Conservation (phyloP, 2,797 vertebrate genomes). For the Moxostoma hubbsi region DNA sequence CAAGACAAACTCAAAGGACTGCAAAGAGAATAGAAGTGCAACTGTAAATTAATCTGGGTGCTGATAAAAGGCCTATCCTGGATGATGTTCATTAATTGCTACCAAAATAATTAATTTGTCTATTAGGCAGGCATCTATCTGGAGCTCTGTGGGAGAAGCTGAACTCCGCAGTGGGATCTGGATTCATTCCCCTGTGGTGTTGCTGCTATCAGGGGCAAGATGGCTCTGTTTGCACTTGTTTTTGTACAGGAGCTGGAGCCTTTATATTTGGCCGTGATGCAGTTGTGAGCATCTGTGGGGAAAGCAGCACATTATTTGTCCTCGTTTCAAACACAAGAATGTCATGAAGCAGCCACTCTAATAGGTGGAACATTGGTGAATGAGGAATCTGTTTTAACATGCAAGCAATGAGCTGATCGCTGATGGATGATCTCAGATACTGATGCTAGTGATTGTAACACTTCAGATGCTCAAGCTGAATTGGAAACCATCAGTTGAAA, state of each 20-base stretch:
- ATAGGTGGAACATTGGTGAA: conserved; percentile 25
- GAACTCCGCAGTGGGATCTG: conserved; percentile 53
- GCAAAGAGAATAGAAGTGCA: conserved; percentile 63
- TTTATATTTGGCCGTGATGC: conserved; percentile 34
- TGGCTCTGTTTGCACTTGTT: conserved; percentile 39
- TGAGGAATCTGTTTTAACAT: conserved; percentile 42
- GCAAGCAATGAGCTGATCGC: conserved; percentile 19
- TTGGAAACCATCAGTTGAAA: conserved; percentile 9
- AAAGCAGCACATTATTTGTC: conserved; percentile 36
- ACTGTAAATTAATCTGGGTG: conserved; percentile 64
- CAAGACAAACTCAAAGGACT: conserved; percentile 65
- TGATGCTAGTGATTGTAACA: background rate
- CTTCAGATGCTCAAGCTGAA: conserved; percentile 27
- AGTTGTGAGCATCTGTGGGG: conserved; percentile 14
- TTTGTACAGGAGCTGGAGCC: conserved; percentile 31
- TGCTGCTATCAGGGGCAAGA: conserved; percentile 40
- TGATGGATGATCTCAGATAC: conserved; percentile 27
- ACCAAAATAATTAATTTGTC: conserved; percentile 69
- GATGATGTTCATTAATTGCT: conserved; percentile 69
- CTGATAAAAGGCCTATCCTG: conserved; percentile 63
- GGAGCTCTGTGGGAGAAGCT: conserved; percentile 51
- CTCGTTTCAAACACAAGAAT: conserved; percentile 26
- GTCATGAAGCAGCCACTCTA: conserved; percentile 23
- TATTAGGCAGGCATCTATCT: conserved; percentile 62
- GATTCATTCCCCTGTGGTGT: conserved; percentile 48